Base-by-base conservation (phyloP, 2,113 vertebrate species). In the Semicossyphus pulcher region DNA sequence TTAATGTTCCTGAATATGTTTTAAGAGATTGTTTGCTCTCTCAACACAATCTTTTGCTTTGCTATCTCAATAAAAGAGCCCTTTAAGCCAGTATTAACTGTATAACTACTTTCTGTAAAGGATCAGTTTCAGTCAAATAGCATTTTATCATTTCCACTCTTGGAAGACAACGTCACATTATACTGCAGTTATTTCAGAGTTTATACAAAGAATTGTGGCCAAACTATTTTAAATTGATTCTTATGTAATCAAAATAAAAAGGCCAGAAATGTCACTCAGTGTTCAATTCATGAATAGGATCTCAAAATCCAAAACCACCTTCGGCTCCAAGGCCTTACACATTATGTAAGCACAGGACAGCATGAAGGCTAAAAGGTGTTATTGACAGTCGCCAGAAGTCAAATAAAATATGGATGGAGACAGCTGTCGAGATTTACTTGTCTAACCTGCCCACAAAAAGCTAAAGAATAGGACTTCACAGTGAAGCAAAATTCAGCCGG, bases 341-440 rank as follows among this genome's bases (percentile, higher is more conserved):
- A 63, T 4, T 15, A 41, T 34, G 18, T 29, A 18, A 44, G 12
- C 34, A 36, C 29, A 47, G 5, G 12, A 3, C n/a, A 58, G 29
- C 15, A 34, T 25, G 2, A 42, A 47, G 3, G 1, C 1, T 11
- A 10, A 26, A 36, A 3, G 1, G 36, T 41, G 26, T 45, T 41
- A 23, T 14, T 62, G 58, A 61, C 47, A 42, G 37, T 23, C 57
- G 64, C 25, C 10, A 59, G 39, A 34, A 70, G 32, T 66, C 56
- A 59, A 34, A 58, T 36, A 3, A 49, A 53, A 37, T 60, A 65
- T 78, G 54, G 11, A 76, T 41, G 4, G 18, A 54, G 49, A 51
- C 49, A 72, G 44, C 61, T 82, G 49, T 75, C 51, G 56, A 21
- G 7, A 71, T 31, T 15, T 4, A 48, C 16, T 59, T 26, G 32